Base-by-base conservation (phyloP, 2,113 vertebrate genomes). In the Ia io region DNA sequence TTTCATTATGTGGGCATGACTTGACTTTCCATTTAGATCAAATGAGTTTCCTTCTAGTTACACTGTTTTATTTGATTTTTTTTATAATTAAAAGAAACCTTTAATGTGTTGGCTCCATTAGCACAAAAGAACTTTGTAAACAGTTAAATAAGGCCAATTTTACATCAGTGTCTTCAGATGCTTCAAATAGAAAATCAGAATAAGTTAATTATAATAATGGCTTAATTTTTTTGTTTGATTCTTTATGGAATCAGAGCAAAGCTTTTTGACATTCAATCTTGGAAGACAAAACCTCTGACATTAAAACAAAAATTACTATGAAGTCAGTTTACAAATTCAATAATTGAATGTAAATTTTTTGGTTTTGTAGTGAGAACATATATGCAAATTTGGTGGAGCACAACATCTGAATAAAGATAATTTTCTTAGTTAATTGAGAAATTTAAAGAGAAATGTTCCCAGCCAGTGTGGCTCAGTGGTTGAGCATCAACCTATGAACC, bases 21-120 rank as follows among this genome's bases (percentile, higher is more conserved):
- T 95, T 94, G 84, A 88, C 61, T 95, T 95, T 91, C 94, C 67
- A 77, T 92, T 93, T 70, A 61, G 5, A 53, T 82, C 16, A 88
- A 80, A 30, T 91, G n/a, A 28, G 40, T 79, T 88, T 92, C 37
- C 14, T 74, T 42, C 18, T 87, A 65, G 13, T 76, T 78, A 53
- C 5, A 30, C 4, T 74, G 73, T 77, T 53, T 51, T 73, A 42
- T 67, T 82, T 10, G 22, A 20, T 67, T 51, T 73, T 42, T 47
- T 92, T 86, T 70, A 10, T 73, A 78, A 65, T 16, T 37, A 84
- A 95, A 93, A 56, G 32, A 89, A 80, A 82, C 20, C 22, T 86
- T 93, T 92, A 85, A 74, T 67, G n/a, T 86, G 30, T 69, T 94
- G 30, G 11, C 51, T 82, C 32, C 82, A 49, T 85, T 32, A 88